Base-by-base conservation (phyloP, 2,888 invertebrate genomes). In the Beris chalybata region DNA sequence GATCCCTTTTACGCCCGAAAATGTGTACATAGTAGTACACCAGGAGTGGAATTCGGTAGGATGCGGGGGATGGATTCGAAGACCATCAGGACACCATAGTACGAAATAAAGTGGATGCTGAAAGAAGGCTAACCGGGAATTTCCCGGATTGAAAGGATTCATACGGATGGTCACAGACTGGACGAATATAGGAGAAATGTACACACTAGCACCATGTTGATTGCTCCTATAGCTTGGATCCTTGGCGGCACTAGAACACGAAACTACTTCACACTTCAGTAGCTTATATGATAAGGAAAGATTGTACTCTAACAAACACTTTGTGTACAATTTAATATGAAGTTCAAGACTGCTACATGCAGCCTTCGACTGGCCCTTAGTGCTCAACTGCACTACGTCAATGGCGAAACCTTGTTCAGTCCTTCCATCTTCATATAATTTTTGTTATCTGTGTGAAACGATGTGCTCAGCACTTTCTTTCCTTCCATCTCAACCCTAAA, bases 251-350 rank as follows among this genome's bases (percentile, higher is more conserved):
- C 61, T 61, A 61, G 61, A 61, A 61, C 61, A 61, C 61, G 61
- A 61, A 61, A 61, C 61, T 61, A 61, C 61, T 61, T 61, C 61
- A 52, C 61, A 61, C 61, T 61, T 61, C 61, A 61, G 61, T 61
- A 61, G 61, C 61, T 61, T 52, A 61, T 61, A 61, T 50, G 52
- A 61, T 61, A 61, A 61, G 61, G 61, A 61, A 61, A 50, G 61
- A 61, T 50, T 44, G 50, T 43, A 50, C 15, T 50, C 50, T 61
- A 22, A 61, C 50, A 61, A 59, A 61, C 52, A 50, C 61, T 50
- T 61, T 61, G 31, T 50, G 50, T 38, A 38, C 59, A 61, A 61
- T 61, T 61, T 61, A 61, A 61, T 61, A 61, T 61, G 50, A 43
- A 52, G 50, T 61, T 38, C 50, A 52, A 47, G 38, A 61, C 12